Conservation (phyloP, 2,888 invertebrate species). For the Chelonus formosanus region DNA sequence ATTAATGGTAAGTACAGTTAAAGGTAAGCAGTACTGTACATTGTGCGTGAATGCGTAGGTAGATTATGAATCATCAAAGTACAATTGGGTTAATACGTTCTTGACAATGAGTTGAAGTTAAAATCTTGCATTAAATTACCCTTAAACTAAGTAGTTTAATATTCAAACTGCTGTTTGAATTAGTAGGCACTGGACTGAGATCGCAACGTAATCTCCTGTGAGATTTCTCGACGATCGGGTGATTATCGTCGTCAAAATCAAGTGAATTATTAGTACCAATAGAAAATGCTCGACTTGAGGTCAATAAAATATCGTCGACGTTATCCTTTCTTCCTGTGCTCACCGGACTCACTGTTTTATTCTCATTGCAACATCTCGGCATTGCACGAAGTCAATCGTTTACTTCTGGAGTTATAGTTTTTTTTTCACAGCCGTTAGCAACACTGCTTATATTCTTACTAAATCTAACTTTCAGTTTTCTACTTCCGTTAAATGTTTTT, state of each 20-base stretch:
- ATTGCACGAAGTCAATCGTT: slow-evolving; percentile 57
- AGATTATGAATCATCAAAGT: slow-evolving; percentile 13
- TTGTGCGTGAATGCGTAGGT: slow-evolving; percentile 15
- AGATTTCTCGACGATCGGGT: slow-evolving; percentile 57
- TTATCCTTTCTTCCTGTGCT: slow-evolving; percentile 52
- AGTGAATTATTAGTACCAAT: slow-evolving; percentile 54
- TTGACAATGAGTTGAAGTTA: slow-evolving; percentile 8
- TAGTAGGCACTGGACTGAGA: slow-evolving; percentile 61
- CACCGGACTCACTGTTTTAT: slow-evolving; percentile 62
- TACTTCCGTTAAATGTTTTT: background rate
- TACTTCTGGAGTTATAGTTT: slow-evolving; percentile 22
- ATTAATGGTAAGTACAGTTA: background rate
- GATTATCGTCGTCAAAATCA: slow-evolving; percentile 54
- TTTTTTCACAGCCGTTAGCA: slow-evolving; percentile 18
- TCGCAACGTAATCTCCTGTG: slow-evolving; percentile 62
- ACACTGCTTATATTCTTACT: slow-evolving; percentile 1
- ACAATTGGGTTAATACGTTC: slow-evolving; percentile 5
- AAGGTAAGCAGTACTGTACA: slow-evolving; percentile 4
- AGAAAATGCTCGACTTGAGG: slow-evolving; percentile 52
- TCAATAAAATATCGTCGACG: slow-evolving; percentile 55
- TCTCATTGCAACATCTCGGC: slow-evolving; percentile 65
- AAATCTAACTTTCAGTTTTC: background rate
- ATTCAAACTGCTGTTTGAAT: slow-evolving; percentile 54
- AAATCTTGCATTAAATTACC: slow-evolving; percentile 43
- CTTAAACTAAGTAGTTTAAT: slow-evolving; percentile 60